Evolutionary conservation across 2,113 vertebrate genomes (phyloP), one percentile per base, ranked within the genome.

Genomic region (Riparia riparia): DNA sequence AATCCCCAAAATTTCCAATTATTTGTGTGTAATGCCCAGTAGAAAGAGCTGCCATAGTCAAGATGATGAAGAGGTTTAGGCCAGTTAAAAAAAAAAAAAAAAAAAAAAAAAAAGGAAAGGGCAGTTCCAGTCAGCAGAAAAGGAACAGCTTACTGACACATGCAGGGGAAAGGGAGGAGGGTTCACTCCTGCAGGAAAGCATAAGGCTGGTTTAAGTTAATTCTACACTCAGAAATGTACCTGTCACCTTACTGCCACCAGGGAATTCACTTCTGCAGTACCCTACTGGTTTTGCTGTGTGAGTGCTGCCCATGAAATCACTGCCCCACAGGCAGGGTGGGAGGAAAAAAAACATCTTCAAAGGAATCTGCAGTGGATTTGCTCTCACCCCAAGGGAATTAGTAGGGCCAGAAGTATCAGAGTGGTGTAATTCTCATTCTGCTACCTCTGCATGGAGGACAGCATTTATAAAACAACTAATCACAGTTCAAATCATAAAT

Each of bases 391-490:
- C 72, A 56, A 22, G 1, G 68, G 34, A 64, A 50, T 65, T 8
- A 53, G 7, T 1, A 41, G n/a, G 41, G 41, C 28, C 64, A 45
- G 65, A 71, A 81, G 15, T n/a, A 78, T 28, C 32, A 22, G 70
- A 56, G 21, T n/a, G 76, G 65, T 50, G 3, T 21, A 47, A 68
- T 93, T 86, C 69, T 86, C 61, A 83, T 41, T 78, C 77, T 24
- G 20, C 56, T 51, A 51, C 47, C 24, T 41, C 45, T 37, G 3
- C 0, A 0, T 50, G 65, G 28, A 93, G 8, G 51, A 60, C 22
- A 37, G 24, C 45, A 49, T 72, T 71, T 69, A 45, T 34, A 82
- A 82, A 71, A 7, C 49, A 86, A 20, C 77, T 86, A 89, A 95
- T 82, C 89, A 93, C 53, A 53, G 44, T 20, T 45, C 37, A 19